Conservation (phyloP, 2,888 invertebrate genomes). For the Alsophila aescularia region DNA sequence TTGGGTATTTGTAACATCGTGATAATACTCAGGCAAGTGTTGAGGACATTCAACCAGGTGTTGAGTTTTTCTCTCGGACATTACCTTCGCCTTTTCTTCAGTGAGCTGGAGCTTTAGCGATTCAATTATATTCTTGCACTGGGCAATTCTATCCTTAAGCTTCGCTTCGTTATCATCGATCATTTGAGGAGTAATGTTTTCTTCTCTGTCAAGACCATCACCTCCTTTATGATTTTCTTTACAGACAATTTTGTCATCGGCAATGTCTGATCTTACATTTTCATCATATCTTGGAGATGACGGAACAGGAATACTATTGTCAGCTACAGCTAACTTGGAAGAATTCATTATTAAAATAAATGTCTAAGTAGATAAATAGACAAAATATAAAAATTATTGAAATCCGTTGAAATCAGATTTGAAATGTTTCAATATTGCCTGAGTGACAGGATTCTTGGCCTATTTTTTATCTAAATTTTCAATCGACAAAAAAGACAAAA, state of each 20-base stretch:
- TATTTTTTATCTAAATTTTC: too few relatives aligned
- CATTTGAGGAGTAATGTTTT: slow-evolving; percentile 48
- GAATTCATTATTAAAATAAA: slow-evolving; percentile 49
- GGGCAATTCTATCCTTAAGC: slow-evolving; percentile 69
- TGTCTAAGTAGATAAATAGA: background rate
- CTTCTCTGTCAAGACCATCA: slow-evolving; percentile 21
- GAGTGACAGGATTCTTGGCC: too few relatives aligned
- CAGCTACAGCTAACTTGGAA: slow-evolving; percentile 56
- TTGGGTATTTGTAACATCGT: background rate
- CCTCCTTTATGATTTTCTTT: slow-evolving; percentile 17
- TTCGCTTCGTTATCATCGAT: slow-evolving; percentile 66
- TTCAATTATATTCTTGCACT: slow-evolving; percentile 70
- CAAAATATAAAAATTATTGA: too few relatives aligned
- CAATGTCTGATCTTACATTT: slow-evolving; percentile 4
- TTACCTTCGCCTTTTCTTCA: slow-evolving; percentile 68
- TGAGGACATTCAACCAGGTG: slow-evolving; percentile 6
- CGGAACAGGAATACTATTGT: slow-evolving; percentile 42
- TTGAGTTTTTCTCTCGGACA: slow-evolving; percentile 50
- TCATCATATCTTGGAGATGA: slow-evolving; percentile 38
- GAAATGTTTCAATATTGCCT: too few relatives aligned
- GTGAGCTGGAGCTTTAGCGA: slow-evolving; percentile 69
- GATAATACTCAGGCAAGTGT: slow-evolving; percentile 7
- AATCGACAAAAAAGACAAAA: too few relatives aligned
- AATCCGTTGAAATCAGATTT: too few relatives aligned
- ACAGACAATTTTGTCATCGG: background rate